phyloP scores from a whole-genome alignment of 2,113 vertebrate species.

The Nothobranchius kuhntae region DNA sequence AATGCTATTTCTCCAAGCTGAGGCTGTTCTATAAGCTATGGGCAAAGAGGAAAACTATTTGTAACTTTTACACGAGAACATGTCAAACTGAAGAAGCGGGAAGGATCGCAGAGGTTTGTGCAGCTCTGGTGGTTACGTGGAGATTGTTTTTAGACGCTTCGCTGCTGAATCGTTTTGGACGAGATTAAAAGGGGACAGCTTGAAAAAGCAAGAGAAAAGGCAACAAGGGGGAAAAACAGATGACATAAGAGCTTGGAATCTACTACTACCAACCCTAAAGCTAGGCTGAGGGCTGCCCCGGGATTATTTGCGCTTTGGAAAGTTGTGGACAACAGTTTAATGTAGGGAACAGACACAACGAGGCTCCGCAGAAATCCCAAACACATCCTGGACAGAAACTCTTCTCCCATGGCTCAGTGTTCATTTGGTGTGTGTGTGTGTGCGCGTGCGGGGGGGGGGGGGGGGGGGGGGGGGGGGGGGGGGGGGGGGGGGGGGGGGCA shows the following conservation, averaged over 20 bases:
- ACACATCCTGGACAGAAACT: conserved; percentile 62
- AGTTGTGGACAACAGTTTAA: conserved; percentile 69
- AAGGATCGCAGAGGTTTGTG: too few species aligned
- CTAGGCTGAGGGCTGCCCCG: conserved; percentile 63
- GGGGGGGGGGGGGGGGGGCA: conserved; percentile 52
- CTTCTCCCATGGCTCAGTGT: conserved; percentile 45
- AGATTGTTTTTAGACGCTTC: too few species aligned
- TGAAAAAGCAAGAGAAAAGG: conserved; percentile 29
- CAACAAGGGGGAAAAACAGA: conserved; percentile 67
- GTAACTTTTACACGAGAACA: too few species aligned
- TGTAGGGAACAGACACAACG: conserved; percentile 63
- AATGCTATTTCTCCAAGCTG: too few species aligned
- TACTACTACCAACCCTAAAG: conserved; percentile 76
- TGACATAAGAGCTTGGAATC: conserved; percentile 74
- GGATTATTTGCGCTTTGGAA: conserved; percentile 49
- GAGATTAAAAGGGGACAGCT: too few species aligned
- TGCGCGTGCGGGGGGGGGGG: conserved; percentile 15
- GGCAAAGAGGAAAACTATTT: too few species aligned
- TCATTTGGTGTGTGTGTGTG: conserved; percentile 45
- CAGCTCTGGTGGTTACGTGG: too few species aligned
- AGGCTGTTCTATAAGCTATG: too few species aligned
- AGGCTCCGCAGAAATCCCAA: conserved; percentile 60
- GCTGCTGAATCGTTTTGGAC: too few species aligned
- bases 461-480: conserved; percentile 42
- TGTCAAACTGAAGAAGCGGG: too few species aligned